Evolutionary conservation across 2,888 invertebrate species (phyloP).

Genomic region (Gasteruption jaculator): DNA sequence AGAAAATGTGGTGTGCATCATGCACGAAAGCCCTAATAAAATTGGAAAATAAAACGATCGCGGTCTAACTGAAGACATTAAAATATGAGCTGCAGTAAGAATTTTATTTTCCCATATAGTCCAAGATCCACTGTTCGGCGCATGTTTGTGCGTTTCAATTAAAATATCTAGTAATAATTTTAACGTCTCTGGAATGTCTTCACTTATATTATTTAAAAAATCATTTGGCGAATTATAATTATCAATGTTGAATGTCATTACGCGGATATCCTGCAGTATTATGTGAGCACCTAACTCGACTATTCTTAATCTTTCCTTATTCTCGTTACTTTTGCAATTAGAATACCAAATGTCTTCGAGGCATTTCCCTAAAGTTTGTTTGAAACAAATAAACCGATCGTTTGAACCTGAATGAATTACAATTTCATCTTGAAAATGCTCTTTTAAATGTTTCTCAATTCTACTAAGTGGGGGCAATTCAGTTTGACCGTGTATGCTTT

Average conservation of each 20-base stretch:
- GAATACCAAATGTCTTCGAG: constrained; percentile 14
- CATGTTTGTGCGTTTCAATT: constrained; percentile 10
- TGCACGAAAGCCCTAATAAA: constrained; percentile 12
- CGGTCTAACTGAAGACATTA: constrained; percentile 15
- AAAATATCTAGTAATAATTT: constrained; percentile 14
- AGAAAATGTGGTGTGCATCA: constrained; percentile 15
- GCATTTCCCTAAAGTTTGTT: constrained; percentile 8
- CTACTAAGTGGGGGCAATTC: constrained; percentile 6
- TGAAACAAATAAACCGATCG: constrained; percentile 16
- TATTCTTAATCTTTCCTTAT: constrained; percentile 9
- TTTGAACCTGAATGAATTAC: constrained; percentile 4
- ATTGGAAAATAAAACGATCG: constrained; percentile 13
- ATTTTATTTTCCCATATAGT: constrained; percentile 5
- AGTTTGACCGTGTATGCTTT: background rate
- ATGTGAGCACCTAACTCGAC: constrained; percentile 7
- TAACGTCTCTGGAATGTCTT: constrained; percentile 10
- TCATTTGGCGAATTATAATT: constrained; percentile 9
- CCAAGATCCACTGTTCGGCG: background rate
- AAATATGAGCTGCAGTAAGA: constrained; percentile 10
- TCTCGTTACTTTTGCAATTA: constrained; percentile 6
- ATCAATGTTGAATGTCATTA: background rate
- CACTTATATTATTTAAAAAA: constrained; percentile 10
- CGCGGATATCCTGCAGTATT: constrained; percentile 8
- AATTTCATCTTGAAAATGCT: constrained; percentile 12
- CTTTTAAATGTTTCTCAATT: background rate